Conservation (phyloP, 2,797 vertebrate species). For the Nannoperca australis region DNA sequence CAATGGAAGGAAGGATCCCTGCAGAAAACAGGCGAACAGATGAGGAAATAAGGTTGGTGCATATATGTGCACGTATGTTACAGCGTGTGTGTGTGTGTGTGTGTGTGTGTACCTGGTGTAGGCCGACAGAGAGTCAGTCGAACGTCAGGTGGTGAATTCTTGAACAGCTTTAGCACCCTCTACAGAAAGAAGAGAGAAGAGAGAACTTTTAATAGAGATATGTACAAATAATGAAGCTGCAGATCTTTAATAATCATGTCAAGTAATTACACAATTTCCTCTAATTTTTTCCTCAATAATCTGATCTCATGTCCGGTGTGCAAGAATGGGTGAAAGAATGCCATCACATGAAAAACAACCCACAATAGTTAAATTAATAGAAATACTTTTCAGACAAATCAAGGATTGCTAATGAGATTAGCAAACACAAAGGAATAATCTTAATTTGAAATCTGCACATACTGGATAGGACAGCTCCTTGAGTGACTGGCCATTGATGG, state of each 20-base stretch:
- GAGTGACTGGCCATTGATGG: slow-evolving; percentile 88
- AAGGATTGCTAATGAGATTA: too few species aligned
- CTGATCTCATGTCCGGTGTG: not conserved
- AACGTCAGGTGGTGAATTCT: slow-evolving; percentile 86
- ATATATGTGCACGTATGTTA: not conserved
- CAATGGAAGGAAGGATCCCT: slow-evolving; percentile 80
- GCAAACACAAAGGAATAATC: not conserved
- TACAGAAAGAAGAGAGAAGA: slow-evolving; percentile 67
- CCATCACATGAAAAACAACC: not conserved
- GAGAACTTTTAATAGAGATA: not conserved
- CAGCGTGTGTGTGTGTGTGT: not conserved
- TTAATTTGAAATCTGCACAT: slow-evolving; percentile 28
- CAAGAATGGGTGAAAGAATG: not conserved
- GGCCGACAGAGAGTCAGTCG: slow-evolving; percentile 88
- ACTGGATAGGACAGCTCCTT: slow-evolving; percentile 90
- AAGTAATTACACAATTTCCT: not conserved
- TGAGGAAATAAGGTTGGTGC: not conserved
- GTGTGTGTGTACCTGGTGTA: slow-evolving; percentile 74
- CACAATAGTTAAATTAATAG: not conserved
- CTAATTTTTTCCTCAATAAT: not conserved
- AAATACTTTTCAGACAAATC: not conserved
- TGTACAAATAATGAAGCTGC: not conserved
- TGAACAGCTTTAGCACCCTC: slow-evolving; percentile 90
- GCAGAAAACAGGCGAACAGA: slow-evolving; percentile 8
- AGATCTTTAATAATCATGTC: not conserved